A percentile compares a stretch with the other conserved stretches of the same genome.
These are phyloP conservation scores for Triplophysa tibetana DNA, from an alignment of 2,113 vertebrate genomes.

Conservation along the genomic window DNA sequence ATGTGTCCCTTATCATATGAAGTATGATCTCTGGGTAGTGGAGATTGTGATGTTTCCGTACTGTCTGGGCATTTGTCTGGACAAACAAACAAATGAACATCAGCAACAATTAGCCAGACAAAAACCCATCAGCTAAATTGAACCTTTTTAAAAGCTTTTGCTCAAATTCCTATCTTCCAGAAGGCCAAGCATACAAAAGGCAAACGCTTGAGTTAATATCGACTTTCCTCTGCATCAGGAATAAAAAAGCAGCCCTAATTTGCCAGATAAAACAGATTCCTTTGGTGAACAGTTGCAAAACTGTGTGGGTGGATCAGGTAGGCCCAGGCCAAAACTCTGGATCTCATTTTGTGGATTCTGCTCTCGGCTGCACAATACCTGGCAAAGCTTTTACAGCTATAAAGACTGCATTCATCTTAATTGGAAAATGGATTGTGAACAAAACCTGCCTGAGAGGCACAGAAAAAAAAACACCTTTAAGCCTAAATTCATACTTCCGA, in stretches of 20 bases:
- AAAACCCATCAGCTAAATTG: neutral
- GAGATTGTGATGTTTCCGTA: slow-evolving; percentile 60
- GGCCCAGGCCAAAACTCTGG: slow-evolving; percentile 71
- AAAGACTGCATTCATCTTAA: slow-evolving; percentile 72
- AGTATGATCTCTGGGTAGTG: slow-evolving; percentile 67
- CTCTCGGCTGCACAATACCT: slow-evolving; percentile 67
- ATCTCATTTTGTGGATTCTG: slow-evolving; percentile 71
- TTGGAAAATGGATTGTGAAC: slow-evolving; percentile 66
- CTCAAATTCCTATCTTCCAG: slow-evolving; percentile 1
- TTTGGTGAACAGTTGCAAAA: slow-evolving; percentile 61
- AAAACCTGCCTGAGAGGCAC: slow-evolving; percentile 58
- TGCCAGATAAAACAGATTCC: slow-evolving; percentile 66
- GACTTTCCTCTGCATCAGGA: slow-evolving; percentile 17
- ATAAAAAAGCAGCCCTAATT: slow-evolving; percentile 28
- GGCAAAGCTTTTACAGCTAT: slow-evolving; percentile 70
- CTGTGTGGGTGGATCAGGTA: slow-evolving; percentile 66
- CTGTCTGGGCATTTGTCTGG: slow-evolving; percentile 77
- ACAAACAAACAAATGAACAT: slow-evolving; percentile 54
- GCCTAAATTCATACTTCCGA: neutral
- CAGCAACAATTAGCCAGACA: slow-evolving; percentile 28
- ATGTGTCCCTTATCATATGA: slow-evolving; percentile 71
- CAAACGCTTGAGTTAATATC: neutral
- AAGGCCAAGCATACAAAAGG: slow-evolving; percentile 14
- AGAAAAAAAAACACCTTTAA: slow-evolving; percentile 48
- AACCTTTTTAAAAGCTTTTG: neutral